phyloP scores from a whole-genome alignment of 2,888 invertebrate genomes.

The Pecten maximus region DNA sequence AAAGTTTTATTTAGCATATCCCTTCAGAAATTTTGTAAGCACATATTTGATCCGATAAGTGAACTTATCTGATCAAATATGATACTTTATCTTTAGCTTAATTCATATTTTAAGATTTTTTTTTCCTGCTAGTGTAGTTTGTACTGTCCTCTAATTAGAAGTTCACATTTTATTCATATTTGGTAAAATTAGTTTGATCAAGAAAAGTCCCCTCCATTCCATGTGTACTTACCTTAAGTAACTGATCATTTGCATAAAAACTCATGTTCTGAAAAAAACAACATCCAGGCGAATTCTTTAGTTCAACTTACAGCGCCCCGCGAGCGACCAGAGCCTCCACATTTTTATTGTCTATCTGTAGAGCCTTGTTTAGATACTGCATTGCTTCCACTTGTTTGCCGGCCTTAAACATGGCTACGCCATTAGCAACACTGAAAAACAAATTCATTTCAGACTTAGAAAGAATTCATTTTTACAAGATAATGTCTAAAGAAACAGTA shows the following conservation, averaged over 20 bases:
- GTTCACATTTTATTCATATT: no score
- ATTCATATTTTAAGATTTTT: no score
- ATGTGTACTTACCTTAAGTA: neutral
- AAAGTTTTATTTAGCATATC: no score
- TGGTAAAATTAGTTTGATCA: no score
- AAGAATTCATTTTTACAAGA: no score
- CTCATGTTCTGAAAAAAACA: neutral
- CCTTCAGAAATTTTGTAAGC: no score
- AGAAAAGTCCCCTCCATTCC: neutral
- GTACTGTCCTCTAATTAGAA: no score
- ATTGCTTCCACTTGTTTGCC: slow-evolving; percentile 84
- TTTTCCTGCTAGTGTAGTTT: no score
- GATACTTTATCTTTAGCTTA: no score
- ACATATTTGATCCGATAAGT: no score
- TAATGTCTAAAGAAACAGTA: no score
- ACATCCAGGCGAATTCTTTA: neutral
- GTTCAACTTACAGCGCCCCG: slow-evolving; percentile 88
- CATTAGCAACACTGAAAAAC: slow-evolving; percentile 91
- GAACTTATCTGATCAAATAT: no score
- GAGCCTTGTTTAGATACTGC: slow-evolving; percentile 80
- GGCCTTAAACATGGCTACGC: slow-evolving; percentile 96
- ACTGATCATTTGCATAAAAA: neutral
- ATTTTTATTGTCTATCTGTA: slow-evolving; percentile 86
- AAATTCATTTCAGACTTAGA: neutral
- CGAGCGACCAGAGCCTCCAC: slow-evolving; percentile 91